phyloP scores from a whole-genome alignment of 1,140 invertebrate genomes.

The Watersipora subatra region DNA sequence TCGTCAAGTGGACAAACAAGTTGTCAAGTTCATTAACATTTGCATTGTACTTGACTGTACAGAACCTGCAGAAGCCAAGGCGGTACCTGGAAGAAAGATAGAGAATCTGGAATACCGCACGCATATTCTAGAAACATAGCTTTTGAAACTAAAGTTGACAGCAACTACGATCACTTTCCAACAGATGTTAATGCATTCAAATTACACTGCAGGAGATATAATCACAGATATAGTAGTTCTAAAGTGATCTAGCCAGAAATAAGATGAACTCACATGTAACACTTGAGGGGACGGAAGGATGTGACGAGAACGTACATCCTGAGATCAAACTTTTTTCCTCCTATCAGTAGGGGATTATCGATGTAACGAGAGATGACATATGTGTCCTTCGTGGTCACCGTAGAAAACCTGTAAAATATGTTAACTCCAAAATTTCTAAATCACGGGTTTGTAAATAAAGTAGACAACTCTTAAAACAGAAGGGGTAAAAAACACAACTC shows the following conservation, averaged over 20 bases:
- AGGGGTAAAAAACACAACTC: no score
- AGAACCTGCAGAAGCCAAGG: constrained; percentile 70
- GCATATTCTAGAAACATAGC: no score
- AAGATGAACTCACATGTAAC: constrained; percentile 35
- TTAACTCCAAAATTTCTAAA: constrained; percentile 5
- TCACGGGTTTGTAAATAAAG: background rate
- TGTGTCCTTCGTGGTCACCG: constrained; percentile 37
- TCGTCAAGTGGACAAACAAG: constrained; percentile 74
- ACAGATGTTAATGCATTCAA: no score
- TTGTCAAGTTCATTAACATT: constrained; percentile 56
- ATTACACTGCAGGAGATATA: no score
- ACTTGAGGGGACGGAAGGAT: constrained; percentile 70
- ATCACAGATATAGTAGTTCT: no score
- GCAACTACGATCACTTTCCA: no score
- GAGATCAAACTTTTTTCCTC: constrained; percentile 91
- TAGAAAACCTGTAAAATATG: constrained; percentile 32
- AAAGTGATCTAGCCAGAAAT: no score
- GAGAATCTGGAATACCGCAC: background rate
- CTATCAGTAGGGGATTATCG: constrained; percentile 79
- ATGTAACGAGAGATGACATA: constrained; percentile 70
- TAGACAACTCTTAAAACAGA: background rate
- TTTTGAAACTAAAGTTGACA: no score
- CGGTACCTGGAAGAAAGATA: constrained; percentile 30
- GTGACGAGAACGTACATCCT: constrained; percentile 88
- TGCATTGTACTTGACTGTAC: constrained; percentile 59